These are phyloP conservation scores for Stegophylla sp. DNA, from an alignment of 2,888 invertebrate genomes.

Conservation along the genomic window DNA sequence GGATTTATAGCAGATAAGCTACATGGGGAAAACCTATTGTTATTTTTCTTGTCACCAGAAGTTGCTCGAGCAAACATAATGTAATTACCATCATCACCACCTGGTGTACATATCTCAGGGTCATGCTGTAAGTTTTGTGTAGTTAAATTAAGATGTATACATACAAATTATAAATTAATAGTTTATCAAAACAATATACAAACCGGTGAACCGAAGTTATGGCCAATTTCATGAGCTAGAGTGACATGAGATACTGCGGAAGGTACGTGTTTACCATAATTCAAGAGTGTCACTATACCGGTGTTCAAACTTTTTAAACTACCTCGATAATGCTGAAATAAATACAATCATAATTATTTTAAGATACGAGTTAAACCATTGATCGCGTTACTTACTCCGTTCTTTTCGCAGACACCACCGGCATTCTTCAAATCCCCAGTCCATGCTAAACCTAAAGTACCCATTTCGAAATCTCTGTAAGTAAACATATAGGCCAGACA, in stretches of 20 bases:
- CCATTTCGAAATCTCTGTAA: conserved; percentile 94
- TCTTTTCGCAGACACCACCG: conserved; percentile 97
- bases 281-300: conserved; percentile 94
- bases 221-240: conserved; percentile 98
- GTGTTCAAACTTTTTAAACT: conserved; percentile 95
- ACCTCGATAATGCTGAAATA: conserved; percentile 78
- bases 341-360: conserved; percentile 13
- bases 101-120: conserved; percentile 91
- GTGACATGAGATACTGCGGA: conserved; percentile 98
- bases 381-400: conserved; percentile 75
- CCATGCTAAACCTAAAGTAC: conserved; percentile 96
- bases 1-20: conserved; percentile 90
- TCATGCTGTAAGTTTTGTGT: conserved; percentile 77
- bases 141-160: not conserved
- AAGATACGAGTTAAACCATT: not conserved
- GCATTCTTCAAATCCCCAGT: conserved; percentile 95
- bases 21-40: conserved; percentile 95
- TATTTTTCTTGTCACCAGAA: conserved; percentile 96
- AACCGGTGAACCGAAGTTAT: conserved; percentile 98
- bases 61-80: conserved; percentile 99
- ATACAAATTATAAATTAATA: not conserved
- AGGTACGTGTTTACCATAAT: conserved; percentile 97
- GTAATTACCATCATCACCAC: conserved; percentile 95
- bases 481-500: conserved; percentile 99
- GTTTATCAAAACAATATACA: conserved; percentile 64